These are phyloP conservation scores for Argyrosomus regius DNA, from an alignment of 2,797 vertebrate genomes.

Conservation along the genomic window DNA sequence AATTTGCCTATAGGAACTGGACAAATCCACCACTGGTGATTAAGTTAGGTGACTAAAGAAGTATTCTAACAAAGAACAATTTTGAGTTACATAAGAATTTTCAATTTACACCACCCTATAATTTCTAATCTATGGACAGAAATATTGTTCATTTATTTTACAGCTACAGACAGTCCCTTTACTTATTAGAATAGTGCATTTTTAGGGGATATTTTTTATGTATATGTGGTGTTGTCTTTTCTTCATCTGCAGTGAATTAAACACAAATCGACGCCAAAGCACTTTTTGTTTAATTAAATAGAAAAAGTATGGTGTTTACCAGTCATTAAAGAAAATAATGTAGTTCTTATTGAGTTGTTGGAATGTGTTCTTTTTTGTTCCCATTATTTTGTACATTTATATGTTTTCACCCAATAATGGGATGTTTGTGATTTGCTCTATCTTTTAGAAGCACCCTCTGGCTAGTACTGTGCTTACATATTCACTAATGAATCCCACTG, in stretches of 20 bases:
- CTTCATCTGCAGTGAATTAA: too few species aligned
- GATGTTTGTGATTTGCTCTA: slow-evolving; percentile 10
- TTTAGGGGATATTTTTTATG: too few species aligned
- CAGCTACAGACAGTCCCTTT: too few species aligned
- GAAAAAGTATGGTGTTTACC: neutral
- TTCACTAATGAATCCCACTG: slow-evolving; percentile 39
- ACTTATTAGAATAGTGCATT: too few species aligned
- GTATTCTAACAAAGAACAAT: neutral
- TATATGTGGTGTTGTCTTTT: too few species aligned
- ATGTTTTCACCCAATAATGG: slow-evolving; percentile 34
- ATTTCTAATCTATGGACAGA: too few species aligned
- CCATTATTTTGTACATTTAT: slow-evolving; percentile 18
- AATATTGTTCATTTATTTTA: too few species aligned
- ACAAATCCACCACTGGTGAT: too few species aligned
- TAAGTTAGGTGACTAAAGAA: neutral
- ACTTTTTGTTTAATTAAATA: too few species aligned
- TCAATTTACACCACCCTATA: neutral
- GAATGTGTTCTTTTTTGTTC: slow-evolving; percentile 10
- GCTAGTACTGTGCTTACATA: slow-evolving; percentile 29
- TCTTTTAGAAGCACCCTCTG: slow-evolving; percentile 43
- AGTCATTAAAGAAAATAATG: too few species aligned
- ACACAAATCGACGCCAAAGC: too few species aligned
- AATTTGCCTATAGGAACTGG: too few species aligned
- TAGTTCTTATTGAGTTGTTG: neutral
- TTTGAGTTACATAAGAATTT: neutral